phyloP scores from a whole-genome alignment of 2,797 vertebrate genomes.

The Mormyrus hasselquistii region DNA sequence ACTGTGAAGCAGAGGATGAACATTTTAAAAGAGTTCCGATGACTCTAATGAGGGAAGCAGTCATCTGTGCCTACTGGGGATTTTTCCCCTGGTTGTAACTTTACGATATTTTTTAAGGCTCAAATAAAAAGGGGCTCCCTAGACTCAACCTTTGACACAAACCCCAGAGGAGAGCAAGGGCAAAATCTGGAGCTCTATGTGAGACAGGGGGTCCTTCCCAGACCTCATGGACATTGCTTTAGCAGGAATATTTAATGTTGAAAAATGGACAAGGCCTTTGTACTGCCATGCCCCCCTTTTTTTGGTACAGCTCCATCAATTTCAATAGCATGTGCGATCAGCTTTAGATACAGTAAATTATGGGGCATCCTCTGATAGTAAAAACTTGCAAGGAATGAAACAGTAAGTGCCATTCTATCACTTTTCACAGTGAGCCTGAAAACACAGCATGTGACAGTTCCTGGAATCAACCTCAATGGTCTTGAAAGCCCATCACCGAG shows the following conservation, averaged over 20 bases:
- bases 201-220: not conserved
- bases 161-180: not conserved
- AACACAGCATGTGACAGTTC: not conserved
- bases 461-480: not conserved
- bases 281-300: not conserved
- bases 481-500: not conserved
- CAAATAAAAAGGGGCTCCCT: conserved; percentile 62
- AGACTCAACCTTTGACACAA: conserved; percentile 40
- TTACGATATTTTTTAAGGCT: conserved; percentile 63
- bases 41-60: conserved; percentile 73
- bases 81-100: conserved; percentile 49
- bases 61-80: conserved; percentile 36
- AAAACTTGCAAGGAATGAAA: conserved; percentile 3
- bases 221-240: not conserved
- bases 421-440: not conserved
- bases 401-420: not conserved
- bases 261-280: not conserved
- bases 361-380: not conserved
- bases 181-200: not conserved
- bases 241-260: conserved; percentile 4
- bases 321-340: not conserved
- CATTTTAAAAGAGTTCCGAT: conserved; percentile 77
- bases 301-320: not conserved
- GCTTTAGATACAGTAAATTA: not conserved
- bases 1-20: conserved; percentile 76